phyloP scores from a whole-genome alignment of 2,888 invertebrate species.

The Heteromyza rotundicornis region DNA sequence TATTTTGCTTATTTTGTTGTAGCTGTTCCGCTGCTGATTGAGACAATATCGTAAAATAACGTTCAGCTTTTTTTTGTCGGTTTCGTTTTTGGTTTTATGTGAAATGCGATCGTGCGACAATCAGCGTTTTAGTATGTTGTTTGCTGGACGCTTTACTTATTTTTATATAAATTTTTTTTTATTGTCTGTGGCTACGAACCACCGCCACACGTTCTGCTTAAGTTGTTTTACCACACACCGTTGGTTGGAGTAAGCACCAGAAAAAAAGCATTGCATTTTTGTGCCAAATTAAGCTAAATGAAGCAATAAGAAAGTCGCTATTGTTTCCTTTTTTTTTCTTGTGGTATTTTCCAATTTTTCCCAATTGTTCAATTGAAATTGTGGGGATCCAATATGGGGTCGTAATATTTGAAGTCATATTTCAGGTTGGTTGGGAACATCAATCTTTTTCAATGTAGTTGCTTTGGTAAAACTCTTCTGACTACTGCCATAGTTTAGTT shows the following conservation, averaged over 20 bases:
- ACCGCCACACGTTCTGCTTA: conserved; percentile 37
- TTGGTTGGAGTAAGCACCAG: conserved; percentile 40
- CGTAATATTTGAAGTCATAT: no score
- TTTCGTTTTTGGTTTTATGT: conserved; percentile 28
- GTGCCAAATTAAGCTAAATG: conserved; percentile 56
- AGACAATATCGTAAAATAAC: conserved; percentile 55
- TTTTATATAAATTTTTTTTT: no score
- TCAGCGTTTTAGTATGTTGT: conserved; percentile 22
- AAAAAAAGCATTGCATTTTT: conserved; percentile 20
- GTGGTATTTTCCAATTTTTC: conserved; percentile 21
- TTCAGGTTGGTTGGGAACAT: no score
- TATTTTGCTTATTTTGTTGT: not conserved
- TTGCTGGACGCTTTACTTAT: no score
- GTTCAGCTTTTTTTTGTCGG: conserved; percentile 20
- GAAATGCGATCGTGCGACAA: conserved; percentile 46
- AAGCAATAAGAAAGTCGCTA: conserved; percentile 54
- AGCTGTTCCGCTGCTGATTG: conserved; percentile 39
- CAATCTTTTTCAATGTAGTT: no score
- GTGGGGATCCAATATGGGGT: no score
- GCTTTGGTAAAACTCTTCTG: no score
- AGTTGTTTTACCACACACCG: conserved; percentile 50
- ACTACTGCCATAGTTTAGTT: no score
- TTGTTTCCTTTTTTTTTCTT: conserved; percentile 50
- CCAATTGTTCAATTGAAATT: no score
- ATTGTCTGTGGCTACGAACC: conserved; percentile 16